These are phyloP conservation scores for Escarpia spicata DNA, from an alignment of 2,888 invertebrate species.

Conservation along the genomic window DNA sequence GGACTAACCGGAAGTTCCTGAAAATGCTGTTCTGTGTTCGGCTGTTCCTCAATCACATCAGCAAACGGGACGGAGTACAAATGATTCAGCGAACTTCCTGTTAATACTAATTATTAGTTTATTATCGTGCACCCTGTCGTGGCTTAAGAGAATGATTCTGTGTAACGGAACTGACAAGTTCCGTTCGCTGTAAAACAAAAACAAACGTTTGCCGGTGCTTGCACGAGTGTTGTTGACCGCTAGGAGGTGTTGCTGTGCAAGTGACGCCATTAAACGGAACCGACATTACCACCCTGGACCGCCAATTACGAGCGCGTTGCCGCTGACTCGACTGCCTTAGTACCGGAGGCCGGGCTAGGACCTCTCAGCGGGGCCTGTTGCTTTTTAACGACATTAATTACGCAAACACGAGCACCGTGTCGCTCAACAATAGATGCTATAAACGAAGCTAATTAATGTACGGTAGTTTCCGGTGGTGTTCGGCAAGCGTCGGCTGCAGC, in stretches of 20 bases:
- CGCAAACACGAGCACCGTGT: constrained; percentile 6
- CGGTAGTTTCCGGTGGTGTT: not conserved
- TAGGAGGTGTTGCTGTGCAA: not conserved
- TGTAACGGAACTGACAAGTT: too few relatives aligned
- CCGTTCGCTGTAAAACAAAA: too few relatives aligned
- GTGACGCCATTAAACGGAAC: not conserved
- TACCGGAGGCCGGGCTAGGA: not conserved
- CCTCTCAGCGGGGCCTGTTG: constrained; percentile 1
- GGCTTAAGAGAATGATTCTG: too few relatives aligned
- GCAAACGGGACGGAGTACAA: too few relatives aligned
- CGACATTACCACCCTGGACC: not conserved
- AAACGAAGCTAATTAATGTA: constrained; percentile 5
- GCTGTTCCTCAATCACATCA: too few relatives aligned
- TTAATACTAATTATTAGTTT: too few relatives aligned
- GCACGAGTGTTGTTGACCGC: not conserved
- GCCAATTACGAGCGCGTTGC: not conserved
- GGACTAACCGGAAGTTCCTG: too few relatives aligned
- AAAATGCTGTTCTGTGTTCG: too few relatives aligned
- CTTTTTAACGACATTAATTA: constrained; percentile 6
- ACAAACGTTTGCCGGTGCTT: too few relatives aligned
- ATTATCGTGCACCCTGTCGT: too few relatives aligned
- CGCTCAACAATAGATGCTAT: not conserved
- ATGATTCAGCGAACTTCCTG: too few relatives aligned
- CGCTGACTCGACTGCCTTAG: too few relatives aligned
- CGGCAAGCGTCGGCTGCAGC: not conserved